A percentile compares a stretch with the other conserved stretches of the same genome.
These are phyloP conservation scores for Phania funesta DNA, from an alignment of 2,888 invertebrate species.

Conservation along the genomic window DNA sequence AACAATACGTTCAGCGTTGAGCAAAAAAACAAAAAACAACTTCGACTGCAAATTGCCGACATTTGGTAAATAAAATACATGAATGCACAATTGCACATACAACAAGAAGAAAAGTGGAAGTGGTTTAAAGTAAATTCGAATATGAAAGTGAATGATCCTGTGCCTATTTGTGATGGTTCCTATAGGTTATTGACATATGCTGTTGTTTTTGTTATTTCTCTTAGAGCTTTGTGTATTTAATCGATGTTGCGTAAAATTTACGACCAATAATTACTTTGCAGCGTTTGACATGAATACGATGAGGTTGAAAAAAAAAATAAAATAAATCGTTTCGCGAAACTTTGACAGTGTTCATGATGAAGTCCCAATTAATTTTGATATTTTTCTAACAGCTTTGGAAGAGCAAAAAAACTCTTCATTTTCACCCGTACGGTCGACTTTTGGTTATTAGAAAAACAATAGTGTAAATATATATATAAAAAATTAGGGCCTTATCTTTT, in stretches of 20 bases:
- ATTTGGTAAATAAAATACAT: slow-evolving; percentile 10
- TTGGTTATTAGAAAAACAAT: too few species aligned
- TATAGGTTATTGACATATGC: neutral
- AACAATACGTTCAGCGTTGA: neutral
- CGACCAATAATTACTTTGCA: slow-evolving; percentile 33
- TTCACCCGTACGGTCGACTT: too few species aligned
- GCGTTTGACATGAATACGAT: neutral
- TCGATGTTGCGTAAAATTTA: slow-evolving; percentile 61
- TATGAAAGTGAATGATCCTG: neutral
- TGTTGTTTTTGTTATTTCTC: neutral
- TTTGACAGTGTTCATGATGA: neutral
- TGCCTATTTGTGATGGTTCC: neutral
- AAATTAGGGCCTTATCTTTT: too few species aligned
- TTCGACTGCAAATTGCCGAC: slow-evolving; percentile 26
- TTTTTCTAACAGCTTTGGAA: too few species aligned
- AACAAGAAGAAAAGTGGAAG: neutral
- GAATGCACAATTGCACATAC: neutral
- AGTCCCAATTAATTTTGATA: too few species aligned
- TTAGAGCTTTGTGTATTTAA: slow-evolving; percentile 48
- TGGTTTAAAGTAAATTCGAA: slow-evolving; percentile 10
- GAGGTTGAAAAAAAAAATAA: neutral
- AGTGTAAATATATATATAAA: too few species aligned
- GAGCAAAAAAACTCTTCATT: too few species aligned
- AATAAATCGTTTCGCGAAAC: neutral
- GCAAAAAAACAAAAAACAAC: slow-evolving; percentile 13